Percentiles rank a stretch among this genome's conserved stretches.
Conservation (phyloP, 2,888 invertebrate species). For the Cataglyphis rosenhaueri region DNA sequence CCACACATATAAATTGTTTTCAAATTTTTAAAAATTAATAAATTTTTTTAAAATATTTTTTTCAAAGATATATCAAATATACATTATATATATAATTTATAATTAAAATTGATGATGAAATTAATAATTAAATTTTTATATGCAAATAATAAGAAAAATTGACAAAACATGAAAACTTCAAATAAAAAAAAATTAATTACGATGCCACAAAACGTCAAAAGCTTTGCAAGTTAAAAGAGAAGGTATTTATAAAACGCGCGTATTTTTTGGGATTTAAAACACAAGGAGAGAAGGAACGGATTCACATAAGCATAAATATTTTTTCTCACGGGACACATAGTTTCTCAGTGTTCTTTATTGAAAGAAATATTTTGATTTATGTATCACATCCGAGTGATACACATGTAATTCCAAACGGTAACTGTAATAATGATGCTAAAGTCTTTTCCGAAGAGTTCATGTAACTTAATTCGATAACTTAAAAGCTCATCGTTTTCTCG, state of each 20-base stretch:
- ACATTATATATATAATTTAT: background rate
- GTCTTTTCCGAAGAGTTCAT: background rate
- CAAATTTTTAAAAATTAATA: background rate
- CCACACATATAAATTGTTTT: background rate
- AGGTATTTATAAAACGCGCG: background rate
- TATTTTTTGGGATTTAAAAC: background rate
- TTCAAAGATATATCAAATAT: background rate
- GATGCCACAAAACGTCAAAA: background rate
- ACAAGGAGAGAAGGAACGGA: background rate
- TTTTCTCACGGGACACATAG: background rate
- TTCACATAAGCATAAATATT: background rate
- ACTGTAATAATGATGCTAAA: background rate
- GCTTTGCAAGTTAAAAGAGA: background rate
- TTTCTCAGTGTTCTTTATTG: constrained; percentile 61
- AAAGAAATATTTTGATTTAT: constrained; percentile 17
- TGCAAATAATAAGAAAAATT: background rate
- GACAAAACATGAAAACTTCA: background rate
- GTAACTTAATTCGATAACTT: background rate
- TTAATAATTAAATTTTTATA: background rate
- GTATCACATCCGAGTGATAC: background rate
- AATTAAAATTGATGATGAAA: background rate
- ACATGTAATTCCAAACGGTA: background rate
- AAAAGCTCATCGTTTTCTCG: constrained; percentile 47
- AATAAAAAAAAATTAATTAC: background rate
- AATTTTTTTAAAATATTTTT: background rate